Conservation (phyloP, 2,113 vertebrate genomes). For the Oceanodroma tethys region DNA sequence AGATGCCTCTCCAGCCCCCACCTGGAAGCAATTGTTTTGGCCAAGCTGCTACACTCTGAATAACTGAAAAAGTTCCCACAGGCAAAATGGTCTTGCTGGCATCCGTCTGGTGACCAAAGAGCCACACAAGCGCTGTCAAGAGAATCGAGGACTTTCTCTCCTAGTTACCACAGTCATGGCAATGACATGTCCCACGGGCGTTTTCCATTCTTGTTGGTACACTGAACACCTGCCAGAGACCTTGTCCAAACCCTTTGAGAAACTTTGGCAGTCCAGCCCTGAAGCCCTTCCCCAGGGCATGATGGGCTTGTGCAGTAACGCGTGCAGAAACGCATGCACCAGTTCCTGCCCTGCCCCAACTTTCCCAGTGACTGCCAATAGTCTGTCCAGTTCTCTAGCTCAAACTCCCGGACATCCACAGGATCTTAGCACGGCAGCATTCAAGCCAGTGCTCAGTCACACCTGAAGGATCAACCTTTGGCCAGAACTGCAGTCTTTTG, state of each 20-base stretch:
- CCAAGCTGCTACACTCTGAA: background rate
- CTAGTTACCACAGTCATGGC: background rate
- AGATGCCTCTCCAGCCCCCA: background rate
- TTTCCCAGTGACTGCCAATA: background rate
- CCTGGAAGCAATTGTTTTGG: background rate
- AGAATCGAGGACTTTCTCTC: background rate
- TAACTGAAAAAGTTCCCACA: background rate
- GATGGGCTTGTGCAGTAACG: background rate
- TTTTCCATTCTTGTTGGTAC: background rate
- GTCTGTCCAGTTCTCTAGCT: background rate
- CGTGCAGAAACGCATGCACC: background rate
- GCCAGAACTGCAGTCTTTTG: background rate
- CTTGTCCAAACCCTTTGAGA: background rate
- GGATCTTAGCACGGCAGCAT: background rate
- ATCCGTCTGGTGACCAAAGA: background rate
- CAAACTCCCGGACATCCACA: background rate
- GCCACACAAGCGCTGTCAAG: fast-evolving
- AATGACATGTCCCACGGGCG: background rate
- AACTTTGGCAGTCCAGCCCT: background rate
- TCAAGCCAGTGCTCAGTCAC: background rate
- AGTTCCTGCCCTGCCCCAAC: background rate
- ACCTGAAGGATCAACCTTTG: background rate
- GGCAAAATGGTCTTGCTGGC: background rate
- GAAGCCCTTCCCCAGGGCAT: background rate
- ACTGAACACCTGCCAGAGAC: background rate